phyloP scores from a whole-genome alignment of 2,797 vertebrate genomes.

The Lagothrix lagotricha region DNA sequence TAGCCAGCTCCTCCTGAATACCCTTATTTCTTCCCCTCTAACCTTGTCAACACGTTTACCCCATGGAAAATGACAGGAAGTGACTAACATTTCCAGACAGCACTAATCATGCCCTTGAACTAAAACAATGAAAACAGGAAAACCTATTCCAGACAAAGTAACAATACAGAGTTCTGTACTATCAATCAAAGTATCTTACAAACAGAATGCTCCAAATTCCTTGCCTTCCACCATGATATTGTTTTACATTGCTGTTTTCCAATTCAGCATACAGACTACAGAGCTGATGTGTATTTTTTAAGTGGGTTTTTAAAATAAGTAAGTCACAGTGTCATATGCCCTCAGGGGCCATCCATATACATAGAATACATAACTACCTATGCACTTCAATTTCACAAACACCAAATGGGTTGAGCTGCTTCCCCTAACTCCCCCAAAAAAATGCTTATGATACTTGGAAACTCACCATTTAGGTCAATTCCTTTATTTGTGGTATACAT shows the following conservation, averaged over 20 bases:
- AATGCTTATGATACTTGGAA: not conserved
- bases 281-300: not conserved
- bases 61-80: constrained; percentile 83
- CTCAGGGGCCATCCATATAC: not conserved
- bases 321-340: not conserved
- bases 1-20: constrained; percentile 37
- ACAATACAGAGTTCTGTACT: constrained; percentile 72
- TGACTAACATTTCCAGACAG: constrained; percentile 83
- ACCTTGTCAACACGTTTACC: constrained; percentile 60
- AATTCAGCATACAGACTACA: not conserved
- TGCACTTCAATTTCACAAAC: not conserved
- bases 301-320: not conserved
- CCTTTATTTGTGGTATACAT: not conserved
- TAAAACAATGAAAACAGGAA: constrained; percentile 86
- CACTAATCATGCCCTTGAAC: constrained; percentile 63
- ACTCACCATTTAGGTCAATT: not conserved
- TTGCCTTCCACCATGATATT: constrained; percentile 34
- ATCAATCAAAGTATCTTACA: constrained; percentile 51
- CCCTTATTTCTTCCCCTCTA: constrained; percentile 66
- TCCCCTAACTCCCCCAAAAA: not conserved
- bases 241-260: constrained; percentile 42
- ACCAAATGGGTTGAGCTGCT: not conserved
- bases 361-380: not conserved
- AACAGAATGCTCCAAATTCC: constrained; percentile 65
- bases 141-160: constrained; percentile 66